phyloP scores from a whole-genome alignment of 2,797 vertebrate genomes.

The Sparidentex hasta region DNA sequence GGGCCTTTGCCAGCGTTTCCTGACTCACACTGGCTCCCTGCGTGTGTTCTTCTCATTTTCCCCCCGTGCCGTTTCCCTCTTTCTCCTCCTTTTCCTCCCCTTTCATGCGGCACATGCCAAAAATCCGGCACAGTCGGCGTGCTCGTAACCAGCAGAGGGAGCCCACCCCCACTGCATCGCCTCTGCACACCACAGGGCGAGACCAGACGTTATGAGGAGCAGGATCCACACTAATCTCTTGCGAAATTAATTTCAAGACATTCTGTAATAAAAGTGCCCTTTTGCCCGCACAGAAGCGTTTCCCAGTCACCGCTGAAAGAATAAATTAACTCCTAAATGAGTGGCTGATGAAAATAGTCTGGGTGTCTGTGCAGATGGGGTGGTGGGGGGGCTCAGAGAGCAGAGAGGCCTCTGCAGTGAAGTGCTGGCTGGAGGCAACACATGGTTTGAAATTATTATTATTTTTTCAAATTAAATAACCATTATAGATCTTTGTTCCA shows the following conservation, averaged over 20 bases:
- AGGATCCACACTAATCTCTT: slow-evolving; percentile 70
- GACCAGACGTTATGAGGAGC: slow-evolving; percentile 59
- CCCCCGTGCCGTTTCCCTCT: slow-evolving; percentile 7
- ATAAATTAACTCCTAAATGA: slow-evolving; percentile 76
- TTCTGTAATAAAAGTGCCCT: slow-evolving; percentile 79
- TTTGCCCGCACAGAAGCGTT: slow-evolving; percentile 64
- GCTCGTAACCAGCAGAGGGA: slow-evolving; percentile 74
- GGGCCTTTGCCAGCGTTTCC: slow-evolving; percentile 51
- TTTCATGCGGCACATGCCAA: slow-evolving; percentile 7
- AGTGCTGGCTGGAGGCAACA: slow-evolving; percentile 43
- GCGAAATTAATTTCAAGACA: slow-evolving; percentile 80
- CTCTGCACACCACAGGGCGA: slow-evolving; percentile 36
- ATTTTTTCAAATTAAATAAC: slow-evolving; percentile 28
- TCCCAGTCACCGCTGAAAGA: slow-evolving; percentile 54
- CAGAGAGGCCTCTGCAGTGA: slow-evolving; percentile 28
- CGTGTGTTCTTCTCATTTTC: slow-evolving; percentile 34
- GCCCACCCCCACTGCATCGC: slow-evolving; percentile 32
- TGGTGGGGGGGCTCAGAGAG: slow-evolving; percentile 10
- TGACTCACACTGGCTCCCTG: slow-evolving; percentile 42
- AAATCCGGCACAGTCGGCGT: not conserved
- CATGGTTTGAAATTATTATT: slow-evolving; percentile 31
- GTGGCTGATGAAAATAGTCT: slow-evolving; percentile 64
- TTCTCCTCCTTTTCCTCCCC: slow-evolving; percentile 1
- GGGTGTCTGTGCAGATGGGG: slow-evolving; percentile 42
- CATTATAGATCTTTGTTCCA: slow-evolving; percentile 6